phyloP scores from a whole-genome alignment of 1,140 invertebrate species.

The Drepana arcuata region DNA sequence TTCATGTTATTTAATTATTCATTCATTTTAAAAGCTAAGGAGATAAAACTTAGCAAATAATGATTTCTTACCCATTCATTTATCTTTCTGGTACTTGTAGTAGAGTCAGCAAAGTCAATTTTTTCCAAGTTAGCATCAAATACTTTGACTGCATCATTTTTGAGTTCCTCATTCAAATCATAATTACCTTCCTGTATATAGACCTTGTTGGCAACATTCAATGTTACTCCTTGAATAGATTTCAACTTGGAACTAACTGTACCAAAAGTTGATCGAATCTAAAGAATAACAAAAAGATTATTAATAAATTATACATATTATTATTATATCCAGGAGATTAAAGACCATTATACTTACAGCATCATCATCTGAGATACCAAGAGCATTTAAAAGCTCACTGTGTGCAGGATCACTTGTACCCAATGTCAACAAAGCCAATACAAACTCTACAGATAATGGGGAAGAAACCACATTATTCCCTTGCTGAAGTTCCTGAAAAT shows the following conservation, averaged over 20 bases:
- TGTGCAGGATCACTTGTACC: slow-evolving; percentile 41
- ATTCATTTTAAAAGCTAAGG: too few species aligned
- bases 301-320: neutral
- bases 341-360: slow-evolving; percentile 28
- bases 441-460: slow-evolving; percentile 52
- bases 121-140: slow-evolving; percentile 56
- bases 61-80: slow-evolving; percentile 53
- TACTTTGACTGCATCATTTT: slow-evolving; percentile 47
- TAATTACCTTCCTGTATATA: slow-evolving; percentile 50
- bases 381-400: slow-evolving; percentile 31
- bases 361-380: slow-evolving; percentile 44
- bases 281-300: slow-evolving; percentile 13
- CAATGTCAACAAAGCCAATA: slow-evolving; percentile 43
- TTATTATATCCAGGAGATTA: too few species aligned
- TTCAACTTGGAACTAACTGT: slow-evolving; percentile 34
- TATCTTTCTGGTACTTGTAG: slow-evolving; percentile 28
- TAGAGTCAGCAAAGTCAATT: slow-evolving; percentile 32
- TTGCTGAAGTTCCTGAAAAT: slow-evolving; percentile 48
- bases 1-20: too few species aligned
- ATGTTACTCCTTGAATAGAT: slow-evolving; percentile 43
- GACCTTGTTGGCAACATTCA: slow-evolving; percentile 55
- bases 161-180: slow-evolving; percentile 34
- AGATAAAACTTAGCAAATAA: too few species aligned
- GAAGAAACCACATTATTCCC: slow-evolving; percentile 48
- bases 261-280: slow-evolving; percentile 51